A percentile compares a stretch with the other conserved stretches of the same genome.
Evolutionary conservation across 2,797 vertebrate genomes (phyloP).

Genomic region (Apogon hyalosoma): DNA sequence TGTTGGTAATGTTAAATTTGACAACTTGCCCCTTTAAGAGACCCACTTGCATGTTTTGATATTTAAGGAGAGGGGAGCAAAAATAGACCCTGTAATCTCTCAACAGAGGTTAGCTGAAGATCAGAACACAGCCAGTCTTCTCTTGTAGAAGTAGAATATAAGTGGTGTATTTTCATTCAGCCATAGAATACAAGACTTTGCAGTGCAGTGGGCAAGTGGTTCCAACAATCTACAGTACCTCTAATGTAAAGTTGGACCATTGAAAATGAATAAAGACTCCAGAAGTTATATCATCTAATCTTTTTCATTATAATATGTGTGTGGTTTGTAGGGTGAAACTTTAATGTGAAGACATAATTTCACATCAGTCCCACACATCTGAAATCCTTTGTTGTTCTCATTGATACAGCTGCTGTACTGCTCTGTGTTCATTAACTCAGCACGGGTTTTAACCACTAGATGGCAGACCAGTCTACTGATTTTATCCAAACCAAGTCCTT

Average conservation of each 20-base stretch:
- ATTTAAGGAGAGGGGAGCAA: constrained; percentile 23
- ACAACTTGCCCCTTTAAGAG: constrained; percentile 17
- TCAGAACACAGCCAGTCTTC: background rate
- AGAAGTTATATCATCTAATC: background rate
- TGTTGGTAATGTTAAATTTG: background rate
- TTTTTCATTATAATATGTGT: too few species aligned
- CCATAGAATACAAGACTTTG: too few species aligned
- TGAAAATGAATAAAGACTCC: constrained; percentile 4
- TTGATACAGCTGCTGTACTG: too few species aligned
- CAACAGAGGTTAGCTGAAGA: constrained; percentile 36
- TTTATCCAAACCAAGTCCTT: background rate
- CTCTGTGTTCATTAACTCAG: background rate
- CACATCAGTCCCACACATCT: too few species aligned
- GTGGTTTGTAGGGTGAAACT: too few species aligned
- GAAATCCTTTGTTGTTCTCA: too few species aligned
- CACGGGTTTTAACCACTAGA: constrained; percentile 56
- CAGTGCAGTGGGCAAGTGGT: too few species aligned
- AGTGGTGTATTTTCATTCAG: too few species aligned
- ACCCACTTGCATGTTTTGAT: constrained; percentile 28
- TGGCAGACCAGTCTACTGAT: constrained; percentile 38
- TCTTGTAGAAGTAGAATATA: too few species aligned
- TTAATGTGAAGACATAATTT: too few species aligned
- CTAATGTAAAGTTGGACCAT: background rate
- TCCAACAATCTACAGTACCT: background rate
- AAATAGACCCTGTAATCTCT: constrained; percentile 57